Evolutionary conservation across 2,113 vertebrate species (phyloP).

Genomic region (Uria aalge): DNA sequence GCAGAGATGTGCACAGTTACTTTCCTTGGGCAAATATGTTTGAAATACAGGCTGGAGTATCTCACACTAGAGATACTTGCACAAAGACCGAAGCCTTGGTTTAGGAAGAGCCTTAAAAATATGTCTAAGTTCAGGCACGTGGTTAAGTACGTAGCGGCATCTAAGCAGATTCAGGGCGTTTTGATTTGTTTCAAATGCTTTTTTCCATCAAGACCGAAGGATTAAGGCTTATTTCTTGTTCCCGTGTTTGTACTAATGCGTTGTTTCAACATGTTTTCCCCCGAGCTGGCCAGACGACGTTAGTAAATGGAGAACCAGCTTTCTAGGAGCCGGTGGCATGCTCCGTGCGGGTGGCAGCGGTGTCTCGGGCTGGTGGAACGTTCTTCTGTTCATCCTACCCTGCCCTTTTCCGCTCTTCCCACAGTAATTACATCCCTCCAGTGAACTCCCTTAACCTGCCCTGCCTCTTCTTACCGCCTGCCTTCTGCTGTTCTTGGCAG

Average conservation of each 20-base stretch:
- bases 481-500: background rate
- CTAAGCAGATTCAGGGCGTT: background rate
- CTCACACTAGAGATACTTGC: background rate
- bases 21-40: background rate
- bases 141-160: background rate
- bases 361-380: fast-evolving
- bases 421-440: background rate
- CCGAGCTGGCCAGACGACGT: background rate
- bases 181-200: background rate
- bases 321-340: background rate
- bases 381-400: fast-evolving
- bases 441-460: background rate
- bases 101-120: background rate
- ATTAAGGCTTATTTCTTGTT: background rate
- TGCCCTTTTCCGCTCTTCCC: background rate
- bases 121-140: background rate
- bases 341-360: background rate
- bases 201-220: background rate
- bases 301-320: background rate
- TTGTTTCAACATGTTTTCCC: background rate
- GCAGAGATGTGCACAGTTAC: background rate
- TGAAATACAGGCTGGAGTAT: background rate
- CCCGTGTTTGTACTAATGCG: background rate
- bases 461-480: background rate
- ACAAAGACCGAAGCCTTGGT: background rate